A percentile compares a stretch with the other conserved stretches of the same genome.
phyloP scores from a whole-genome alignment of 1,140 invertebrate genomes.

The Colletes latitarsis region DNA sequence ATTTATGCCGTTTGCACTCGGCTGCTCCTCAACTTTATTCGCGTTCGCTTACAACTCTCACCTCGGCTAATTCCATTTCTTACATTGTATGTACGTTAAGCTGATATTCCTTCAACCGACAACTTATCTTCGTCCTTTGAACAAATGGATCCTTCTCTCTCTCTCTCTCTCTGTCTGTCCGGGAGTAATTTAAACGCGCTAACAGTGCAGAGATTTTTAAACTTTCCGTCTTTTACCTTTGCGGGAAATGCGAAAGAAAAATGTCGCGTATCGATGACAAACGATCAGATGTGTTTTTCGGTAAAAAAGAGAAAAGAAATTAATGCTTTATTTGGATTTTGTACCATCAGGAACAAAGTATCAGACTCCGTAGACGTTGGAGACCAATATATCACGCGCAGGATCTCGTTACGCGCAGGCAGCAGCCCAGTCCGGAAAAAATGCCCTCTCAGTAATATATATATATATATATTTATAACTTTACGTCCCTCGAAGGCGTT shows the following conservation, averaged over 20 bases:
- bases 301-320: not conserved
- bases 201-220: constrained; percentile 4
- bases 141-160: no score
- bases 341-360: not conserved
- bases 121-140: no score
- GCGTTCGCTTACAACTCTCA: not conserved
- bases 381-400: not conserved
- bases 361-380: not conserved
- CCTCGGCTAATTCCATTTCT: no score
- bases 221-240: not conserved
- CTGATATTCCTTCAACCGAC: no score
- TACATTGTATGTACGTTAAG: no score
- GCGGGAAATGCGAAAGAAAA: no score
- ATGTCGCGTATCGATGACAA: no score
- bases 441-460: constrained; percentile 23
- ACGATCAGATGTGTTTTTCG: not conserved
- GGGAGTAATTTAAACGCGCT: not conserved
- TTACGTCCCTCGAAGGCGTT: constrained; percentile 34
- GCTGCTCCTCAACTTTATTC: not conserved
- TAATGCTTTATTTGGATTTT: not conserved
- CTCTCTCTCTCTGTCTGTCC: no score
- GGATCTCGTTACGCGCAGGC: constrained; percentile 17
- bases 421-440: not conserved
- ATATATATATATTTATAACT: constrained; percentile 49
- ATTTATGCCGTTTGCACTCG: constrained; percentile 8